These are phyloP conservation scores for Melanotaenia nigrans DNA, from an alignment of 2,797 vertebrate genomes.

Conservation along the genomic window DNA sequence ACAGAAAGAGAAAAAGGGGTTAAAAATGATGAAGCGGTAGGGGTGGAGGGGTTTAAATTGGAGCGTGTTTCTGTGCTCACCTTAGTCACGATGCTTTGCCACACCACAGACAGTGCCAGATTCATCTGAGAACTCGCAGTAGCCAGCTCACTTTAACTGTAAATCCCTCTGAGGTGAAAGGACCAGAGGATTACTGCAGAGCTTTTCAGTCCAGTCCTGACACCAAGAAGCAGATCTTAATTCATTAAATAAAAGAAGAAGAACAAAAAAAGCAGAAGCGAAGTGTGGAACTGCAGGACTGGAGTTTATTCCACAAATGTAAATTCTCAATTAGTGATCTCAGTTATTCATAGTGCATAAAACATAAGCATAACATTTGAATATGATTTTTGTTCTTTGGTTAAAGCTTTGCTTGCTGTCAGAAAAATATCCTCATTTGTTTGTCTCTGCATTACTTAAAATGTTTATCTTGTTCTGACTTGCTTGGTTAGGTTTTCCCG, in stretches of 20 bases:
- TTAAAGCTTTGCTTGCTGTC: neutral
- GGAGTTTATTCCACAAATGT: neutral
- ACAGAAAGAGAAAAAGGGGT: neutral
- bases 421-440: conserved; percentile 1
- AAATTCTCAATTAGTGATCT: neutral
- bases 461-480: neutral
- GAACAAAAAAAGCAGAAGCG: neutral
- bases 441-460: neutral
- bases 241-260: neutral
- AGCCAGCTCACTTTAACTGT: conserved; percentile 53
- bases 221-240: neutral
- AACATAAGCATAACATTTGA: no score
- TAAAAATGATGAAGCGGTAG: conserved; percentile 10
- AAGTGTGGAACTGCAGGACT: conserved; percentile 1
- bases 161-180: conserved; percentile 63
- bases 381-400: neutral
- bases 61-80: conserved; percentile 45
- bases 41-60: conserved; percentile 40
- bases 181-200: conserved; percentile 57
- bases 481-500: neutral
- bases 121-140: conserved; percentile 40
- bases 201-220: conserved; percentile 34
- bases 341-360: conserved; percentile 10
- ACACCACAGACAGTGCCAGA: conserved; percentile 25
- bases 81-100: conserved; percentile 58